These are phyloP conservation scores for Bovichtus diacanthus DNA, from an alignment of 2,797 vertebrate species.

Conservation along the genomic window DNA sequence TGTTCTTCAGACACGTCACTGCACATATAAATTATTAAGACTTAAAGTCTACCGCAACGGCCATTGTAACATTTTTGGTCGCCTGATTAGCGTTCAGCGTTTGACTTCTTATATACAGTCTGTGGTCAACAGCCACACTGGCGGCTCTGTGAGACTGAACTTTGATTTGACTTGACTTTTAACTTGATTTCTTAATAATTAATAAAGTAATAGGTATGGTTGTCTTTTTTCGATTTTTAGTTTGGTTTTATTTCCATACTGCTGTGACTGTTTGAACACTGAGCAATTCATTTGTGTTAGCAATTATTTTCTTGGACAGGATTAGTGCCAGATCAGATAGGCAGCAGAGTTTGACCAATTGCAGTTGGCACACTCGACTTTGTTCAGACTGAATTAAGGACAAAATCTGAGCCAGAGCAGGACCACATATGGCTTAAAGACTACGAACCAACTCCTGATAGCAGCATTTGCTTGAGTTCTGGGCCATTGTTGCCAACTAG, in stretches of 20 bases:
- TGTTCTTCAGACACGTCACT: not conserved
- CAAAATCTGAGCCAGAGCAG: slow-evolving; percentile 9
- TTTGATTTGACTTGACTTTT: too few species aligned
- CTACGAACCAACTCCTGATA: not conserved
- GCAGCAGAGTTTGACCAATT: slow-evolving; percentile 9
- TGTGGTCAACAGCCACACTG: too few species aligned
- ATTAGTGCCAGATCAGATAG: slow-evolving; percentile 2
- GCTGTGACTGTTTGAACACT: slow-evolving; percentile 3
- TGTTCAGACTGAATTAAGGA: slow-evolving; percentile 8
- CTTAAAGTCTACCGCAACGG: too few species aligned
- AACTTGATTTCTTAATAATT: too few species aligned
- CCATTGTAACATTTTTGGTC: too few species aligned
- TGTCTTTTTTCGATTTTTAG: not conserved
- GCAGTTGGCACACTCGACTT: slow-evolving; percentile 11
- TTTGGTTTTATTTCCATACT: not conserved
- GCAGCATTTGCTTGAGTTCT: slow-evolving; percentile 22
- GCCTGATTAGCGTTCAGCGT: too few species aligned
- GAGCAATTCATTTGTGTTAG: not conserved
- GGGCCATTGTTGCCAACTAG: slow-evolving; percentile 5
- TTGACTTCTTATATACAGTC: too few species aligned
- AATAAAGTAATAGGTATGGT: not conserved
- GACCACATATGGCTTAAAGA: slow-evolving; percentile 19
- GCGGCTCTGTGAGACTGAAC: too few species aligned
- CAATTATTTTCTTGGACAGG: slow-evolving; percentile 5
- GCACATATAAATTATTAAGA: not conserved